A percentile compares a stretch with the other conserved stretches of the same genome.
phyloP scores from a whole-genome alignment of 2,797 vertebrate species.

The Enteromius treurensis region DNA sequence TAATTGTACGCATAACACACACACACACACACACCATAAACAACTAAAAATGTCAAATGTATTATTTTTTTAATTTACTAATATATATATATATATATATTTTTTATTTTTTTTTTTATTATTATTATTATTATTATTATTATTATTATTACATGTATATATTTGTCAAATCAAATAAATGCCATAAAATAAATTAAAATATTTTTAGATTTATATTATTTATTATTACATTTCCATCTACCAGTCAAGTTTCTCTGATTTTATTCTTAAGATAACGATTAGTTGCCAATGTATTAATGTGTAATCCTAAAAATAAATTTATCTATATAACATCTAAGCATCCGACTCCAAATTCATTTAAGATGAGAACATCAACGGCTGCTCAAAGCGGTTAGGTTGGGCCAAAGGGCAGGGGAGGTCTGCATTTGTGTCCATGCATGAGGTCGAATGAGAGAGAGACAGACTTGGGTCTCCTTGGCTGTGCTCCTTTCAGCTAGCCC shows the following conservation, averaged over 20 bases:
- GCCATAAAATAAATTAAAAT: not conserved
- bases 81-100: no score
- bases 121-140: no score
- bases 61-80: not conserved
- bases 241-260: not conserved
- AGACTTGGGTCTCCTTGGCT: slow-evolving; percentile 17
- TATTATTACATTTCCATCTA: not conserved
- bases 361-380: slow-evolving; percentile 10
- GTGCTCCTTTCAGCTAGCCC: slow-evolving; percentile 45
- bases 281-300: not conserved
- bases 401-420: slow-evolving; percentile 15
- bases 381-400: slow-evolving; percentile 22
- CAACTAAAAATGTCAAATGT: not conserved
- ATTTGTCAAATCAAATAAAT: slow-evolving; percentile 21
- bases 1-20: not conserved
- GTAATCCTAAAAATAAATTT: not conserved
- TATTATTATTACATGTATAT: no score
- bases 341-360: not conserved
- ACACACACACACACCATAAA: not conserved
- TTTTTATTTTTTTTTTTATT: not conserved
- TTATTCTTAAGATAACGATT: not conserved
- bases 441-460: not conserved
- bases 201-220: not conserved
- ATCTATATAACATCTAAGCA: not conserved
- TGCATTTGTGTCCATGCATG: not conserved